Evolutionary conservation across 92 coral and sea anemone species (phyloP), one percentile per base, ranked within the genome.

Genomic region (Zoanthus sansibaricus): DNA sequence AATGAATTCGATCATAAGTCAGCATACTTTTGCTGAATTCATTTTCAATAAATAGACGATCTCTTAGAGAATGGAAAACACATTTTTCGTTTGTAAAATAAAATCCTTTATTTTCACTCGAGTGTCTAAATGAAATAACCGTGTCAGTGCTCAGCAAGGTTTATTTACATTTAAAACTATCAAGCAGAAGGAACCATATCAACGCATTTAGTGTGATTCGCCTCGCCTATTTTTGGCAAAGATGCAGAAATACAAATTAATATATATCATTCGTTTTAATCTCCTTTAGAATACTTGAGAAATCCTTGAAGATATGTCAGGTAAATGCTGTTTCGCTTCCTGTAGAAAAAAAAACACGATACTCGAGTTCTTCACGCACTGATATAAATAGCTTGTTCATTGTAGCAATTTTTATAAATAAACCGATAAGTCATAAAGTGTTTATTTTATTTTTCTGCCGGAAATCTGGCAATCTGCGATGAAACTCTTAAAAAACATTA

Each of bases 371-470:
- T 21, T 8, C 32, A n/a, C n/a, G n/a, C n/a, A 13, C 0, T 58
- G 46, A 76, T 72, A 76, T 72, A 90, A 79, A 90, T 86, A 86
- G 83, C 78, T 13, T 66, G 85, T 5, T 64, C 75, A 79, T 79
- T 79, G 84, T 37, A 64, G 59, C 58, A 64, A 13, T 52, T 79
- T 79, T 46, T 74, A 80, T 64, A 80, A 80, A 80, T 80, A 80
- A 80, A 66, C 85, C 25, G 70, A 66, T n/a, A 66, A 64, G 51
- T 33, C 85, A 10, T 45, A 46, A 25, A 37, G 61, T 47, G 30
- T 66, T 79, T 80, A 80, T 67, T 66, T 67, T 48, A 66, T 49
- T 10, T 45, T 62, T 16, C 73, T 5, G 20, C 45, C 44, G 61
- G 44, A 64, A 68, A 66, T 46, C 55, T 66, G 45, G 30, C 44